A percentile compares a stretch with the other conserved stretches of the same genome.
phyloP scores from a whole-genome alignment of 1,140 invertebrate genomes.

The Caerostris extrusa region DNA sequence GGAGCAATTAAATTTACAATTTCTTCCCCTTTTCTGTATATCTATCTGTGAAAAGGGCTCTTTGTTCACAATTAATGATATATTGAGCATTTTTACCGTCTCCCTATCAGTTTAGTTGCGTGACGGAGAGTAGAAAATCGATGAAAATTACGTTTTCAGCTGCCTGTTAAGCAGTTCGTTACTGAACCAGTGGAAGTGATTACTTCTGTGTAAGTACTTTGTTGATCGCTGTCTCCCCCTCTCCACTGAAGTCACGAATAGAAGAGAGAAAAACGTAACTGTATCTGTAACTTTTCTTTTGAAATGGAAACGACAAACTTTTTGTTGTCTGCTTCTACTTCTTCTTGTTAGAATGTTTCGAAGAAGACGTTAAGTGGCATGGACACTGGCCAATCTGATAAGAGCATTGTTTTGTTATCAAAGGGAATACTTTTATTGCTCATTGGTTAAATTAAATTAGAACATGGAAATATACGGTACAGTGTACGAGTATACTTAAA shows the following conservation, averaged over 20 bases:
- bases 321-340: neutral
- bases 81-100: conserved; percentile 36
- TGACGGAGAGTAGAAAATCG: neutral
- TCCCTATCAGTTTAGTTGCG: neutral
- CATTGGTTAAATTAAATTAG: too few relatives aligned
- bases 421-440: too few relatives aligned
- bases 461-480: too few relatives aligned
- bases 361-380: too few relatives aligned
- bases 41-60: neutral
- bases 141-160: conserved; percentile 58
- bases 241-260: neutral
- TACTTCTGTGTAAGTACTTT: conserved; percentile 50
- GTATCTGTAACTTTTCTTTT: conserved; percentile 33
- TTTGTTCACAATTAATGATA: conserved; percentile 65
- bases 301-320: conserved; percentile 22
- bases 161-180: conserved; percentile 53
- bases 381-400: too few relatives aligned
- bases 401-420: too few relatives aligned
- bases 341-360: neutral
- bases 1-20: conserved; percentile 54
- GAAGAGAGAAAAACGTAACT: neutral
- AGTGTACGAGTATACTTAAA: too few relatives aligned
- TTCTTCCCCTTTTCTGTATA: neutral
- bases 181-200: conserved; percentile 34
- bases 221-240: neutral